These are phyloP conservation scores for Malacoraja senta DNA, from an alignment of 2,797 vertebrate species.

Conservation along the genomic window DNA sequence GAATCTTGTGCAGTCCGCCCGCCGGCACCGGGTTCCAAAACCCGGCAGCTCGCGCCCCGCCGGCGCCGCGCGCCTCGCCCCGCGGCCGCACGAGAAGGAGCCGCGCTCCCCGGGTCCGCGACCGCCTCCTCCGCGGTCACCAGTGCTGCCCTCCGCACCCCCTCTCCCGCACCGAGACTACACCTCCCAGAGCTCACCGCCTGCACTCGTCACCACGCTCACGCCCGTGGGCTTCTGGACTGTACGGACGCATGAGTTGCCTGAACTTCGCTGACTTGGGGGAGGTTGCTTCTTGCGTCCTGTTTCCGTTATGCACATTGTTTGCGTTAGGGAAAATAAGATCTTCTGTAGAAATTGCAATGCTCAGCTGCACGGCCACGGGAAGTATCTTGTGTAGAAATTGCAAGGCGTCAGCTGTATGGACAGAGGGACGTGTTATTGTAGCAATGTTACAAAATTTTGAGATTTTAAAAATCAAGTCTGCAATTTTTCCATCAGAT, in stretches of 20 bases:
- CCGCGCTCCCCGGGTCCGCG: no score
- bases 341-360: background rate
- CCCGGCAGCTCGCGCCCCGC: background rate
- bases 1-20: background rate
- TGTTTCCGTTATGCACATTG: background rate
- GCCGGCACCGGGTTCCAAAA: background rate
- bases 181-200: background rate
- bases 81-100: no score
- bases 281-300: background rate
- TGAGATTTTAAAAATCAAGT: no score
- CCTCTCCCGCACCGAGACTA: background rate
- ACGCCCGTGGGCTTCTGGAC: background rate
- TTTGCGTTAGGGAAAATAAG: background rate
- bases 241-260: background rate
- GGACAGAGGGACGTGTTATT: background rate
- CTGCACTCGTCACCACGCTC: background rate
- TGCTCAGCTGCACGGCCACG: no score
- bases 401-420: no score
- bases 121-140: no score
- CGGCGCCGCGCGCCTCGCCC: no score
- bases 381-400: no score
- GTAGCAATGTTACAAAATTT: no score
- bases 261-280: no score
- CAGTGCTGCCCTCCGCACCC: no score
- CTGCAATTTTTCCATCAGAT: no score